phyloP scores from a whole-genome alignment of 2,888 invertebrate species.

The Andrena dorsata region DNA sequence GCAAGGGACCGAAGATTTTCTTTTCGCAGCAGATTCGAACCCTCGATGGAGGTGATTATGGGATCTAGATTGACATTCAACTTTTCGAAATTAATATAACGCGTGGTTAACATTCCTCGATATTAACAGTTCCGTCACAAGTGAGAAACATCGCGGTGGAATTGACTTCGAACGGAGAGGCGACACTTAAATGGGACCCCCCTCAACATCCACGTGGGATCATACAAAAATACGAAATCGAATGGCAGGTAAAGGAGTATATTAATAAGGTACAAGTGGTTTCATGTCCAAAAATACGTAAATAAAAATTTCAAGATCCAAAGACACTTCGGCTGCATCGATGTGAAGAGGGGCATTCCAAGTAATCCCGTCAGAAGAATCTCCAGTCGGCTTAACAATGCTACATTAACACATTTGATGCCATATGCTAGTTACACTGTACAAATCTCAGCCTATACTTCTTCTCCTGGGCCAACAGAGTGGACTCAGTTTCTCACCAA shows the following conservation, averaged over 20 bases:
- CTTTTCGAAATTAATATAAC: background rate
- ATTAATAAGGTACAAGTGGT: background rate
- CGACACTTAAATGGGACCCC: constrained; percentile 64
- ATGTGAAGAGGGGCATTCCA: background rate
- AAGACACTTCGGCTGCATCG: constrained; percentile 18
- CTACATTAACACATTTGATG: constrained; percentile 47
- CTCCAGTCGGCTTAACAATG: background rate
- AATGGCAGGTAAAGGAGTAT: constrained; percentile 60
- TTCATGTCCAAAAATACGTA: background rate
- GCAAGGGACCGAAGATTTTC: constrained; percentile 2
- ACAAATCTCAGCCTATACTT: constrained; percentile 61
- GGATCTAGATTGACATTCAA: background rate
- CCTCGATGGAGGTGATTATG: constrained; percentile 66
- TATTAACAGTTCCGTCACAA: constrained; percentile 59
- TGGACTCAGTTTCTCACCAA: constrained; percentile 30
- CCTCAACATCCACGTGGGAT: constrained; percentile 64
- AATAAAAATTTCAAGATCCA: constrained; percentile 13
- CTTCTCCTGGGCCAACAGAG: constrained; percentile 37
- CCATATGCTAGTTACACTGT: constrained; percentile 67
- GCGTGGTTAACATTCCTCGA: background rate
- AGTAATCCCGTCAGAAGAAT: background rate
- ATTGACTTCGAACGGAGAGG: background rate
- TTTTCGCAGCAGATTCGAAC: constrained; percentile 55
- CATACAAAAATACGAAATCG: constrained; percentile 62
- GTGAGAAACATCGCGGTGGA: constrained; percentile 45